A percentile compares a stretch with the other conserved stretches of the same genome.
Evolutionary conservation across 2,113 vertebrate species (phyloP).

Genomic region (Ophiodon elongatus): DNA sequence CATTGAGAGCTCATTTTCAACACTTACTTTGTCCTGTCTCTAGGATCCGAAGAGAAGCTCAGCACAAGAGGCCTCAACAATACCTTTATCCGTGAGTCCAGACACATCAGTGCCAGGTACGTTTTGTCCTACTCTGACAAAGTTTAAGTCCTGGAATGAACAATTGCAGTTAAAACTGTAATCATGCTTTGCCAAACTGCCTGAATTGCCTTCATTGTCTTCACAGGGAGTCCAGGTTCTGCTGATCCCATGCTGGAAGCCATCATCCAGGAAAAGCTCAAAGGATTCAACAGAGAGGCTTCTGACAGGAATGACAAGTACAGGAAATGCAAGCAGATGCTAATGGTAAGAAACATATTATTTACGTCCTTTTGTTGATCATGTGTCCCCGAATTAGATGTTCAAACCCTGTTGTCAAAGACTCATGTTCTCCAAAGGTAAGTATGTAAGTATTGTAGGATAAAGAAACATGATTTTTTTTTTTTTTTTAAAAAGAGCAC

Average conservation of each 20-base stretch:
- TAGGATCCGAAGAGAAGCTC: conserved; percentile 80
- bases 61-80: conserved; percentile 68
- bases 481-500: not conserved
- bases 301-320: conserved; percentile 93
- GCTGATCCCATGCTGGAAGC: conserved; percentile 89
- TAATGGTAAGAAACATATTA: conserved; percentile 86
- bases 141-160: not conserved
- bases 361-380: not conserved
- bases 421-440: not conserved
- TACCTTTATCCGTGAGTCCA: conserved; percentile 79
- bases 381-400: not conserved
- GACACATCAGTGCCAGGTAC: conserved; percentile 84
- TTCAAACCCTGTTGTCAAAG: not conserved
- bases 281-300: conserved; percentile 92
- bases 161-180: not conserved
- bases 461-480: not conserved
- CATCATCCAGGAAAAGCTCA: conserved; percentile 90
- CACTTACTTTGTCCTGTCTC: not conserved
- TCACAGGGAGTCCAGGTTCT: conserved; percentile 86
- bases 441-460: not conserved
- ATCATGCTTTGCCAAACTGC: not conserved
- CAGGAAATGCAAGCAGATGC: conserved; percentile 94
- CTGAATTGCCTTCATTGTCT: conserved; percentile 27
- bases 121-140: not conserved
- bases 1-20: not conserved